Evolutionary conservation across 2,113 vertebrate species (phyloP).

Genomic region (Grammomys surdaster): DNA sequence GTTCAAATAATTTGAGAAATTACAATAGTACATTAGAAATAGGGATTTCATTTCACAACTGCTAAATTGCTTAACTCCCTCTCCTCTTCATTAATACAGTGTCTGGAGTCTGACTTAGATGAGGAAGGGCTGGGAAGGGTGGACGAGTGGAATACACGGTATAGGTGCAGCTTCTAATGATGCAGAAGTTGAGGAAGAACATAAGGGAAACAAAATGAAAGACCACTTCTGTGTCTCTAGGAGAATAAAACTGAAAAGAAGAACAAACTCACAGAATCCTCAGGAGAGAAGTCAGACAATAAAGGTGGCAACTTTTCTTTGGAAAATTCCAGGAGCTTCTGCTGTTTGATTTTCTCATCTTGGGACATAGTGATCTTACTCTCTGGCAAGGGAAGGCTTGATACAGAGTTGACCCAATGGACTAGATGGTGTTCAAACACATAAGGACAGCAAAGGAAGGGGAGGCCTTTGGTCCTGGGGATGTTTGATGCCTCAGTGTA

Average conservation of each 20-base stretch:
- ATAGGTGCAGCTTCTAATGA: neutral
- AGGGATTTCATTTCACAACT: neutral
- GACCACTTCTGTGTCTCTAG: neutral
- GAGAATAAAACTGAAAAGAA: neutral
- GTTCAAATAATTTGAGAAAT: slow-evolving; percentile 16
- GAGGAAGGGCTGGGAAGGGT: neutral
- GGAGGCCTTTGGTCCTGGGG: no score
- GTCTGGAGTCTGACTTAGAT: neutral
- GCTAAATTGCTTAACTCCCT: neutral
- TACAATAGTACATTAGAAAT: neutral
- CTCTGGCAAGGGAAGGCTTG: neutral
- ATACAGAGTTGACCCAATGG: neutral
- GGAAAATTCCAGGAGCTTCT: neutral
- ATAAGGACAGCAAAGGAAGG: no score
- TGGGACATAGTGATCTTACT: neutral
- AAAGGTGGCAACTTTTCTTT: neutral
- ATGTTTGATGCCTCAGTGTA: no score
- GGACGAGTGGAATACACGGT: neutral
- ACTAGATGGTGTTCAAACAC: neutral
- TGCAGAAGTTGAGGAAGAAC: neutral
- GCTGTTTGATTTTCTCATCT: neutral
- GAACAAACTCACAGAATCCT: neutral
- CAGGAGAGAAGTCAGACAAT: neutral
- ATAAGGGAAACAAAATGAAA: neutral
- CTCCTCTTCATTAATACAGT: neutral